Conservation (phyloP, 2,113 vertebrate genomes). For the Microtus ochrogaster region DNA sequence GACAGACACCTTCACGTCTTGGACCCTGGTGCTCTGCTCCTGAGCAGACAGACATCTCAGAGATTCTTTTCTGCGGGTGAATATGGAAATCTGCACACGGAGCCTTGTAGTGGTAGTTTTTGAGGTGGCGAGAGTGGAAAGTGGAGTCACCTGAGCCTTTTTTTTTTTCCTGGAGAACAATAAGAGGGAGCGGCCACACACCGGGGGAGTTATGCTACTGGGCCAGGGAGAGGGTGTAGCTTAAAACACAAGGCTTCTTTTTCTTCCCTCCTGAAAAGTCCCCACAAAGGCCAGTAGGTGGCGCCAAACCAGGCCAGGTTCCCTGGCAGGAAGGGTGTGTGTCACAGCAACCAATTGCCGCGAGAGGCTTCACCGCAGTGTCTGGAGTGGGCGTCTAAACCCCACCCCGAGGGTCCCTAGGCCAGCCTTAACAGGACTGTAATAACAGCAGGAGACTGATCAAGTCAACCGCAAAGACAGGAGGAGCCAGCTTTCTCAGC, state of each 20-base stretch:
- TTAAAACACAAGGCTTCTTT: neutral
- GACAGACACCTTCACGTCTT: neutral
- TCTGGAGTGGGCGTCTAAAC: neutral
- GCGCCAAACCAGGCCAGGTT: neutral
- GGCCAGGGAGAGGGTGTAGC: neutral
- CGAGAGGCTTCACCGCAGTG: neutral
- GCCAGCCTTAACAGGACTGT: too few relatives aligned
- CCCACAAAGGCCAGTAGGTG: neutral
- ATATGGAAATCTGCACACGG: neutral
- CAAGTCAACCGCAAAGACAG: neutral
- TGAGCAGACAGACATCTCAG: neutral
- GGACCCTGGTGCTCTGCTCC: neutral
- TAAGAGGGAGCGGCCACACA: neutral
- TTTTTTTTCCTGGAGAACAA: neutral
- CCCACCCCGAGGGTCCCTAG: neutral
- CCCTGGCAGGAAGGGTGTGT: neutral
- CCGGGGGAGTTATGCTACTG: neutral
- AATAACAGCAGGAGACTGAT: neutral
- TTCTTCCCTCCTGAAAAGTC: constrained; percentile 29
- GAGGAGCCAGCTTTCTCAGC: neutral
- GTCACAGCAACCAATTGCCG: neutral
- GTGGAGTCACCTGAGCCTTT: neutral
- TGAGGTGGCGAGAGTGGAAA: neutral
- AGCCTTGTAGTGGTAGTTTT: neutral
- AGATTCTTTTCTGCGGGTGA: too few relatives aligned